Evolutionary conservation across 2,113 vertebrate species (phyloP).

Genomic region (Silurus glanis): DNA sequence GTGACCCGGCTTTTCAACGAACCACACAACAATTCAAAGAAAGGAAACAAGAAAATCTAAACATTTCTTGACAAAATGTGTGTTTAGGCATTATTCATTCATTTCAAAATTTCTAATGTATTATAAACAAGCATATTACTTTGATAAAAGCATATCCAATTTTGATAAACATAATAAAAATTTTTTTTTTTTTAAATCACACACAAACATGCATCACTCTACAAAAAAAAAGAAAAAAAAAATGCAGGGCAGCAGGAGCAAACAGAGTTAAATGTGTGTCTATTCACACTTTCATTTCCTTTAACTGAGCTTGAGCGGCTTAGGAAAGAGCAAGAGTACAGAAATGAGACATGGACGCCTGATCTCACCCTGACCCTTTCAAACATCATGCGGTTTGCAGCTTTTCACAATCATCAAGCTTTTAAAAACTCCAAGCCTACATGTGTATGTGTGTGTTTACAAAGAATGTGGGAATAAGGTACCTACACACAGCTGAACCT

Average conservation of each 20-base stretch:
- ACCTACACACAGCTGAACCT: background rate
- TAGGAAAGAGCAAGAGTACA: background rate
- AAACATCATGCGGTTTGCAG: background rate
- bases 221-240: background rate
- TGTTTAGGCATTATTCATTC: background rate
- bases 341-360: background rate
- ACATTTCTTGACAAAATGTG: background rate
- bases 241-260: background rate
- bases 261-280: slow-evolving; percentile 10
- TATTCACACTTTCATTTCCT: slow-evolving; percentile 34
- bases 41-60: background rate
- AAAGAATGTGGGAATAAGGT: slow-evolving; percentile 1
- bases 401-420: background rate
- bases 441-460: background rate
- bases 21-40: background rate
- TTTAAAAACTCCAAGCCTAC: background rate
- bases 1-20: background rate
- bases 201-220: background rate
- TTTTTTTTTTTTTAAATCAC: too few species aligned
- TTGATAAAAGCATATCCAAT: background rate
- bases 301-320: slow-evolving; percentile 28
- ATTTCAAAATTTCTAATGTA: background rate
- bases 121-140: background rate
- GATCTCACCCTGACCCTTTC: slow-evolving; percentile 22
- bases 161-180: background rate